phyloP scores from a whole-genome alignment of 2,888 invertebrate genomes.

The Gibbula magus region DNA sequence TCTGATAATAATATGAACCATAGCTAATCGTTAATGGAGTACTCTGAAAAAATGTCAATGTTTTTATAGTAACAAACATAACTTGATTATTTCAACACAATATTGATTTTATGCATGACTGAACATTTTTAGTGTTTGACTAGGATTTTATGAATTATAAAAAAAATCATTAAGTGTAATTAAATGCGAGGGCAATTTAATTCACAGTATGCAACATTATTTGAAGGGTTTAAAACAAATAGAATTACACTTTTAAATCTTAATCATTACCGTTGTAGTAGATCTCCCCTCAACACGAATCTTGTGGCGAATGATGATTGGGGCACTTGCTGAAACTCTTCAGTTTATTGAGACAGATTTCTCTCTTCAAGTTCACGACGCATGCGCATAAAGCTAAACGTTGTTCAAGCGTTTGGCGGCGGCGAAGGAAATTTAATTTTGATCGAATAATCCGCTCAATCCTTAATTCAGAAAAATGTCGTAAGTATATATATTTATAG shows the following conservation, averaged over 20 bases:
- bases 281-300: neutral
- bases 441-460: neutral
- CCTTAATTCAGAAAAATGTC: neutral
- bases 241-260: too few species aligned
- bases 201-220: neutral
- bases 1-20: too few species aligned
- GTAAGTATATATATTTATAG: neutral
- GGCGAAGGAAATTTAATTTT: neutral
- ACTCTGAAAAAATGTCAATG: too few species aligned
- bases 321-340: slow-evolving; percentile 11
- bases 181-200: too few species aligned
- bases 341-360: neutral
- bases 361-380: neutral
- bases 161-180: neutral
- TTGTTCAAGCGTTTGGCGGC: slow-evolving; percentile 17
- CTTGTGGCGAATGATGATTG: slow-evolving; percentile 3
- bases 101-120: too few species aligned
- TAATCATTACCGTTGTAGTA: too few species aligned
- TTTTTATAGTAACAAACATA: too few species aligned
- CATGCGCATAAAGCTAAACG: slow-evolving; percentile 12
- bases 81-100: too few species aligned
- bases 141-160: neutral
- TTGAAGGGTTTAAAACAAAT: too few species aligned
- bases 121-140: neutral
- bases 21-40: too few species aligned